A percentile compares a stretch with the other conserved stretches of the same genome.
phyloP scores from a whole-genome alignment of 2,113 vertebrate species.

The Pachypanchax playfairii region DNA sequence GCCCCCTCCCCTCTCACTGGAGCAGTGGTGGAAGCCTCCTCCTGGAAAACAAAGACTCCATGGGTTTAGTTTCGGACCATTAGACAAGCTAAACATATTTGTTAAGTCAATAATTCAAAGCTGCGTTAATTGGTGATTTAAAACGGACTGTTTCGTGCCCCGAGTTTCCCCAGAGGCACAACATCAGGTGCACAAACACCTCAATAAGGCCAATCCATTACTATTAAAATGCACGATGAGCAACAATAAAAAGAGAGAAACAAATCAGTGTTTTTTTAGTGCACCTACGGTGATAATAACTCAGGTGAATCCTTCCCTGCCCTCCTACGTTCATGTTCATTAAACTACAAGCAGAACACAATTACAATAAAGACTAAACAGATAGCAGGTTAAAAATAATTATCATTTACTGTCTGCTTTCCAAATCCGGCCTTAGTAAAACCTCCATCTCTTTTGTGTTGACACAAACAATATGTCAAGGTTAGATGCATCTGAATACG shows the following conservation, averaged over 20 bases:
- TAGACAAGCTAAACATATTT: constrained; percentile 5
- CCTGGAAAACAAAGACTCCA: constrained; percentile 75
- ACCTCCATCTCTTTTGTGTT: too few relatives aligned
- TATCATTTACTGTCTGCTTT: constrained; percentile 46
- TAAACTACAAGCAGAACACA: constrained; percentile 28
- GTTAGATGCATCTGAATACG: constrained; percentile 28
- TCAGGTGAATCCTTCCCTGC: constrained; percentile 45
- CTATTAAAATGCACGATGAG: constrained; percentile 13
- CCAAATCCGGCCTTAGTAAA: constrained; percentile 5
- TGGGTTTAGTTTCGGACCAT: constrained; percentile 12
- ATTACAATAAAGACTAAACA: constrained; percentile 31
- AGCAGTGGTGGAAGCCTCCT: constrained; percentile 98
- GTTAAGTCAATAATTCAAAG: constrained; percentile 44
- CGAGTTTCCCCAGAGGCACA: neutral
- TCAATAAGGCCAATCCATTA: too few relatives aligned
- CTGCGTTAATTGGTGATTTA: constrained; percentile 6
- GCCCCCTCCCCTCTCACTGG: constrained; percentile 91
- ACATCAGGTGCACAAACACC: constrained; percentile 17
- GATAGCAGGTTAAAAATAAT: constrained; percentile 28
- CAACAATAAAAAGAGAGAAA: neutral
- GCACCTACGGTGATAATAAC: neutral
- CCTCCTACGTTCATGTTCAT: constrained; percentile 29
- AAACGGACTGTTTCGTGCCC: constrained; percentile 13
- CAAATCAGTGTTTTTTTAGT: too few relatives aligned
- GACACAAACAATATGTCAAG: constrained; percentile 11